Base-by-base conservation (phyloP, 2,888 invertebrate genomes). In the Physocephala rufipes region DNA sequence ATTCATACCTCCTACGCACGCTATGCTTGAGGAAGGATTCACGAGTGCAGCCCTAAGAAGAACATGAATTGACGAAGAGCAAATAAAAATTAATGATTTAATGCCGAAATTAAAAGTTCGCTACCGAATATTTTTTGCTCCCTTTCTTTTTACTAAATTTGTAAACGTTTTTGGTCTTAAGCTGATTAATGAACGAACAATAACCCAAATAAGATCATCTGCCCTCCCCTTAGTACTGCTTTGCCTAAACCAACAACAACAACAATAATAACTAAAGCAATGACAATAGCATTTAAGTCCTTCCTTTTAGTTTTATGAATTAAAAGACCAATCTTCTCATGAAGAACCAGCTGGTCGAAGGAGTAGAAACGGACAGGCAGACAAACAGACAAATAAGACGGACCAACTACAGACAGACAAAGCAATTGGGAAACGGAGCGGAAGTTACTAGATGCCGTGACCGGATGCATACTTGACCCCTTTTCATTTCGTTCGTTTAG, bases 391-490 rank as follows among this genome's bases (percentile, higher is more conserved):
- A 36, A 36, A 36, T 9, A 36, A 36, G 36, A 9, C 4, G 9
- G 36, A 36, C 5, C 36, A 36, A 36, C 4, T 24, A 36, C 67
- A 67, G 58, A 67, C 67, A 43, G 45, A 28, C 61, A 30, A 19
- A 61, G 49, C 61, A 47, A 36, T 9, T 9, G 4, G 4, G 36
- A 36, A 30, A 15, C 59, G 30, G 49, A 68, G 30, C 67, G 68
- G 68, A 68, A 68, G 68, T 68, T 51, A 68, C 51, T 61, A 21
- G 61, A 51, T 47, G 36, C 61, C 24, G 15, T 26, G 28, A 49
- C 26, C 67, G 59, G 47, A 61, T 68, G 28, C 28, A 58, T 58
- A 55, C 9, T 45, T 68, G 68, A 68, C 68, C 68, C 67, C 68
- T 62, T 68, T 30, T 15, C 30, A 16, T 36, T 36, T 36, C 9